phyloP scores from a whole-genome alignment of 2,888 invertebrate genomes.

The Julus scanicus region DNA sequence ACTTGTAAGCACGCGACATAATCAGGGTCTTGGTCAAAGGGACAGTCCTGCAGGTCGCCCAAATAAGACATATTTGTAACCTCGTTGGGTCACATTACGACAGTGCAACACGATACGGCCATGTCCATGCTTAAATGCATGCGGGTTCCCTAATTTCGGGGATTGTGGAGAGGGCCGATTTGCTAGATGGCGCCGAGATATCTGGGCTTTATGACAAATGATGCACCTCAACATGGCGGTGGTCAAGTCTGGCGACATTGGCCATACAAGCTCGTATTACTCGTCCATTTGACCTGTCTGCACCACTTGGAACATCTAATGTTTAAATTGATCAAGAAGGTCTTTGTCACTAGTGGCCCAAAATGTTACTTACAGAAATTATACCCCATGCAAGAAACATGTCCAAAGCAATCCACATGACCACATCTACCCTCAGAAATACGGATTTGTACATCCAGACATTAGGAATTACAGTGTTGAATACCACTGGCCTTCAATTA shows the following conservation, averaged over 20 bases:
- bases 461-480: neutral
- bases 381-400: neutral
- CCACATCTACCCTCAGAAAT: neutral
- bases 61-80: neutral
- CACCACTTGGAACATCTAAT: neutral
- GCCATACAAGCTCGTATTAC: neutral
- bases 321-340: neutral
- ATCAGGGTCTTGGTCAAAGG: neutral
- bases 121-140: neutral
- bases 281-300: neutral
- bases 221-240: neutral
- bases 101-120: neutral
- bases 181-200: neutral
- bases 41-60: neutral
- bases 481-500: neutral
- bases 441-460: neutral
- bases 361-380: too few species aligned
- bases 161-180: constrained; percentile 2
- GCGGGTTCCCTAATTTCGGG: neutral
- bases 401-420: neutral
- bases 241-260: neutral
- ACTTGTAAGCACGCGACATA: too few species aligned
- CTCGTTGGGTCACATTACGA: neutral
- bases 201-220: neutral
- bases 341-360: neutral